Evolutionary conservation across 2,113 vertebrate species (phyloP), one percentile per base, ranked within the genome.

Genomic region (Saccopteryx bilineata): DNA sequence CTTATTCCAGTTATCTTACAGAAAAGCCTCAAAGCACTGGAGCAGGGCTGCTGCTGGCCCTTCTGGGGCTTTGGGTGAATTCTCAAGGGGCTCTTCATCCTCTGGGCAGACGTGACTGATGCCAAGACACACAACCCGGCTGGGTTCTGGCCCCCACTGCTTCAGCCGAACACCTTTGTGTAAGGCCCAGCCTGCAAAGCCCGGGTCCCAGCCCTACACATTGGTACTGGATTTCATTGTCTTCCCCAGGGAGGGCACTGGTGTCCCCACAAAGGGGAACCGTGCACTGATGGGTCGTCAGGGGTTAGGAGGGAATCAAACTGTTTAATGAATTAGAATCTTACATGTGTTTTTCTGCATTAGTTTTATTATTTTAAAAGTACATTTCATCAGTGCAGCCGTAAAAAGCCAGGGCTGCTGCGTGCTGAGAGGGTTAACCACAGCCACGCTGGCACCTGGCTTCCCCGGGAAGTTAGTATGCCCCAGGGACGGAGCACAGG

Each of bases 391-490:
- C 46, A 50, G 7, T 58, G 14, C 52, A 63, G 87, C 78, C 63
- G 28, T 83, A 58, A 48, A 66, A 79, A 2, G 24, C 58, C 79
- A 46, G 65, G 21, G 39, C 52, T 68, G 50, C 58, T 74, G 7
- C 19, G 14, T 8, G 13, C 65, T 56, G 15, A 91, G 65, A 24
- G 33, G 33, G 79, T 19, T 23, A 72, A 68, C 19, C 4, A 28
- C 26, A 71, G 21, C 54, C 39, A 12, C 56, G 48, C n/a, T 1
- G n/a, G 82, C 0, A 8, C 12, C 48, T 1, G 1, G 31, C 23
- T 56, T 71, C 28, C 11, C 23, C 18, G 24, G 0, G 52, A 31
- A 82, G 54, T 21, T 0, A 15, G 4, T 0, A 3, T 1, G 54
- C 63, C 7, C 23, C 10, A 33, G 31, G 9, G 26, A 56, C 3